Evolutionary conservation across 2,113 vertebrate species (phyloP).

Genomic region (Panurus biarmicus): DNA sequence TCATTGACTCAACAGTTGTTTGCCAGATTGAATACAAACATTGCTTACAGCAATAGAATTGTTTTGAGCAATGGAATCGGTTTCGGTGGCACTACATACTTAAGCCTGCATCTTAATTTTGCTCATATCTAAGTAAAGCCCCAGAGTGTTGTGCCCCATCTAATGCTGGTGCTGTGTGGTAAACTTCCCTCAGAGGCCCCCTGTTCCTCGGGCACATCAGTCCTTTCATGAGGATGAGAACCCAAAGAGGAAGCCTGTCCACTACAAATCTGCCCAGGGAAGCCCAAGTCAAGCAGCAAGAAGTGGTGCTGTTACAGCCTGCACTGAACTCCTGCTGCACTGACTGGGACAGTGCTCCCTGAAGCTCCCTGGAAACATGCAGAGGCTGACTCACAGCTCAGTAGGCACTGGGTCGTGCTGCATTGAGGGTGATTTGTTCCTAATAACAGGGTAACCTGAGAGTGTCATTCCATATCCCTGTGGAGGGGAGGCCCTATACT

Average conservation of each 20-base stretch:
- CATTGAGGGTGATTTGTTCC: neutral
- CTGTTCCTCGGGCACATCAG: neutral
- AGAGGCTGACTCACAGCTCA: neutral
- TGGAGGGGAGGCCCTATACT: neutral
- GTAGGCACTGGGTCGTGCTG: neutral
- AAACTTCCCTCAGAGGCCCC: neutral
- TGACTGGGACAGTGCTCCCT: accelerated
- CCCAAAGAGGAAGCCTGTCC: neutral
- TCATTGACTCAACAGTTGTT: neutral
- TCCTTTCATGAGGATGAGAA: neutral
- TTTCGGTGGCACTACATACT: neutral
- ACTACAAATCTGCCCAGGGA: neutral
- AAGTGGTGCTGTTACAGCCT: neutral
- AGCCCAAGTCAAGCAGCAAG: neutral
- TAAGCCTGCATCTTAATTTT: neutral
- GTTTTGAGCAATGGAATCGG: neutral
- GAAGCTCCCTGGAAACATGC: neutral
- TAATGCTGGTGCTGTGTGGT: neutral
- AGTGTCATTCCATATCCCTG: neutral
- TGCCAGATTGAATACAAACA: neutral
- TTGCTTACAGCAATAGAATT: neutral
- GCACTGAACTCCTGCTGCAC: neutral
- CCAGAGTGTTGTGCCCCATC: neutral
- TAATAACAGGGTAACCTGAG: neutral
- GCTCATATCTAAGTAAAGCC: neutral